Percentiles rank a stretch among this genome's conserved stretches.
These are phyloP conservation scores for cattle (Bos taurus) DNA, from an alignment of 2,113 vertebrate species.

Conservation along the genomic window ARS-UCD2.0 NC_037336.1:5386501-5387000, in stretches of 20 bases:
- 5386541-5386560: neutral
- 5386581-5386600: neutral
- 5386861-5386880: fast-evolving
- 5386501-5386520: neutral
- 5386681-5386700: conserved; percentile 63
- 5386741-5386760: neutral
- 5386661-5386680: conserved; percentile 67
- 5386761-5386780: conserved; percentile 30
- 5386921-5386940: too few species aligned
- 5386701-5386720: conserved; percentile 56
- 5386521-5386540: neutral
- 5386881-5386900: too few species aligned
- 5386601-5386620: neutral
- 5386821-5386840: conserved; percentile 51
- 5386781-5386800: conserved; percentile 12
- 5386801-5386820: neutral
- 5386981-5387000: too few species aligned
- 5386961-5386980: too few species aligned
- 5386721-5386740: conserved; percentile 55
- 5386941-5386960: too few species aligned
- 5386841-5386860: neutral
- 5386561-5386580: neutral
- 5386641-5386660: conserved; percentile 51
- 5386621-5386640: conserved; percentile 34
- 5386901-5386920: too few species aligned